Evolutionary conservation across 2,797 vertebrate species (phyloP).

Genomic region (Petrocephalus schoutedeni): DNA sequence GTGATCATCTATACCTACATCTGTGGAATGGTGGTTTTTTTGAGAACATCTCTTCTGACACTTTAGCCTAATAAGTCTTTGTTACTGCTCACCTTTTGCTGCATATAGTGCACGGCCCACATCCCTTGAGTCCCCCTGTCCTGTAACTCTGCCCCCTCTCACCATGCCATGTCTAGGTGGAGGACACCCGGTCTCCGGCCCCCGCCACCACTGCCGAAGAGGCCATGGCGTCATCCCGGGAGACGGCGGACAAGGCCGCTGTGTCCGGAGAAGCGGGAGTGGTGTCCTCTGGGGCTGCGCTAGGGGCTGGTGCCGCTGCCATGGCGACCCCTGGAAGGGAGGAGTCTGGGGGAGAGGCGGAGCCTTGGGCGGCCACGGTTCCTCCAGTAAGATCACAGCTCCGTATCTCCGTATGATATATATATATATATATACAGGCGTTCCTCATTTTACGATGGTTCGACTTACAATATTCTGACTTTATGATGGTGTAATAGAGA

Average conservation of each 20-base stretch:
- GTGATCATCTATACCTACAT: too few species aligned
- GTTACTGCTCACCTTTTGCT: background rate
- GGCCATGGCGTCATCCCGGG: constrained; percentile 70
- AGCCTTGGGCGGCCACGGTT: constrained; percentile 78
- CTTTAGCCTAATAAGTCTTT: too few species aligned
- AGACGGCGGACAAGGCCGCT: constrained; percentile 42
- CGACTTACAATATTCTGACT: background rate
- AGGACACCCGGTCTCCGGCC: constrained; percentile 69
- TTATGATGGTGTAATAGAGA: background rate
- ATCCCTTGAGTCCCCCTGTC: background rate
- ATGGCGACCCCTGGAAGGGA: constrained; percentile 57
- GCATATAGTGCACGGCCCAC: background rate
- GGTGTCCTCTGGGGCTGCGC: constrained; percentile 57
- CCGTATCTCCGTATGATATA: background rate
- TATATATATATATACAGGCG: background rate
- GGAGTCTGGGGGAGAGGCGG: constrained; percentile 60
- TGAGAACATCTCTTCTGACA: background rate
- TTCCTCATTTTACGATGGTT: background rate
- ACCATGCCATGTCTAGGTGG: constrained; percentile 49
- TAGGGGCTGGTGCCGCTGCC: constrained; percentile 41
- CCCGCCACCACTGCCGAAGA: constrained; percentile 86
- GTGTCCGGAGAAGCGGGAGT: constrained; percentile 46
- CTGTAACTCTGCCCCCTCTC: background rate
- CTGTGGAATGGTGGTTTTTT: too few species aligned
- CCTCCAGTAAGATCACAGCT: constrained; percentile 68